A percentile compares a stretch with the other conserved stretches of the same genome.
phyloP scores from a whole-genome alignment of 2,888 invertebrate genomes.

The Arrhopalites spinosus region DNA sequence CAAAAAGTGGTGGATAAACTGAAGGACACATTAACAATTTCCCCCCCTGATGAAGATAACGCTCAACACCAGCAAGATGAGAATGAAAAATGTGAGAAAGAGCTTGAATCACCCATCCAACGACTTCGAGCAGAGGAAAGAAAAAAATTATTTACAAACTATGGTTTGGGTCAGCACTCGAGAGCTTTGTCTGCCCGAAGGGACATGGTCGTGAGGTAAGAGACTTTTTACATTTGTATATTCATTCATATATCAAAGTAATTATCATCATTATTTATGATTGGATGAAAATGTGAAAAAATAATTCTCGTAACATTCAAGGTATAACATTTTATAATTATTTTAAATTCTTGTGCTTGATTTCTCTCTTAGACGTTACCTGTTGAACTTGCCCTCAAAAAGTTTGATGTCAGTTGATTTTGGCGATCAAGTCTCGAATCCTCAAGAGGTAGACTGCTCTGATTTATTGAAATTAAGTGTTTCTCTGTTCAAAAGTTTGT shows the following conservation, averaged over 20 bases:
- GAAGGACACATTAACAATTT: constrained; percentile 37
- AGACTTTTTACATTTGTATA: not conserved
- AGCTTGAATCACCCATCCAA: constrained; percentile 43
- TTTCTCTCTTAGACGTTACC: constrained; percentile 50
- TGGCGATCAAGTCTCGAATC: constrained; percentile 42
- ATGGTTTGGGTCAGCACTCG: constrained; percentile 71
- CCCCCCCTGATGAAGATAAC: not conserved
- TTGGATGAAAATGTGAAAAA: not conserved
- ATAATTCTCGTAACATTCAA: not conserved
- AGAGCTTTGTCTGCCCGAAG: constrained; percentile 78
- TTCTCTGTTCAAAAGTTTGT: constrained; percentile 19
- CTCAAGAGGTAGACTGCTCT: constrained; percentile 46
- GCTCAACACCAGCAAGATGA: constrained; percentile 21
- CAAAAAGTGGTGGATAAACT: constrained; percentile 58
- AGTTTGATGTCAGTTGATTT: constrained; percentile 50
- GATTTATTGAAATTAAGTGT: constrained; percentile 50
- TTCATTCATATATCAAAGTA: no score
- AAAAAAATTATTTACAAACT: constrained; percentile 43
- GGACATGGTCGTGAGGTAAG: constrained; percentile 71
- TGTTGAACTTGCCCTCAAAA: constrained; percentile 51
- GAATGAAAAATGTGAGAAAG: constrained; percentile 57
- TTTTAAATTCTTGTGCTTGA: constrained; percentile 22
- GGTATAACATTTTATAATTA: no score
- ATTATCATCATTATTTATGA: no score
- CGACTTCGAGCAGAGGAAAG: constrained; percentile 41